phyloP scores from a whole-genome alignment of 2,113 vertebrate genomes.

The Rhabdomys dilectus region DNA sequence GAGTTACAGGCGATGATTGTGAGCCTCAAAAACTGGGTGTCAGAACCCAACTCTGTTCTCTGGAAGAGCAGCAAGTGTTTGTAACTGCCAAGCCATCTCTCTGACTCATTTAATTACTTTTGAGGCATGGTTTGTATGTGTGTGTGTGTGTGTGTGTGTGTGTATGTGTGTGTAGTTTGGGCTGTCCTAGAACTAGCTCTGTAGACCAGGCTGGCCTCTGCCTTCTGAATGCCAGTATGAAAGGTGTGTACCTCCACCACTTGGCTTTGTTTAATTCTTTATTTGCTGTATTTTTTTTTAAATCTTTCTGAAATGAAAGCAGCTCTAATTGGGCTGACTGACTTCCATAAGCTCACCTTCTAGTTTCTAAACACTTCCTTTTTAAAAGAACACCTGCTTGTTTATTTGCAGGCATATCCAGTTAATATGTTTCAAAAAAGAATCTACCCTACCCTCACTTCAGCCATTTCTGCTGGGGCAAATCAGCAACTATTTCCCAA shows the following conservation, averaged over 20 bases:
- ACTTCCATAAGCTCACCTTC: background rate
- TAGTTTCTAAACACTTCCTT: conserved; percentile 10
- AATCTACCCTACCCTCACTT: background rate
- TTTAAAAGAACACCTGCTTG: background rate
- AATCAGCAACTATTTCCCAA: conserved; percentile 47
- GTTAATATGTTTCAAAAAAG: background rate
- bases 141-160: background rate
- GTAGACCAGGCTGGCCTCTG: background rate
- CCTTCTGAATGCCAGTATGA: background rate
- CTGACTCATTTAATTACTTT: background rate
- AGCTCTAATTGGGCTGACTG: background rate
- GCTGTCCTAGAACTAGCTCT: background rate
- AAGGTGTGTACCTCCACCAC: background rate
- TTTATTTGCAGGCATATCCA: background rate
- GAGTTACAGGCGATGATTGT: background rate
- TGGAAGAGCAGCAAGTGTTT: background rate
- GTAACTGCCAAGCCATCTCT: background rate
- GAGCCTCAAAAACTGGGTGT: background rate
- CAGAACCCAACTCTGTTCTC: background rate
- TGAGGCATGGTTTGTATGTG: background rate
- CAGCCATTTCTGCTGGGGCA: conserved; percentile 46
- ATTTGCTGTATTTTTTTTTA: background rate
- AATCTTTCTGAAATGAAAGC: conserved; percentile 3
- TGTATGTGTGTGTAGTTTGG: background rate
- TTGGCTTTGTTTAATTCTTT: background rate